Evolutionary conservation across 2,888 invertebrate species (phyloP), one percentile per base, ranked within the genome.

Genomic region (Desoria tigrina): DNA sequence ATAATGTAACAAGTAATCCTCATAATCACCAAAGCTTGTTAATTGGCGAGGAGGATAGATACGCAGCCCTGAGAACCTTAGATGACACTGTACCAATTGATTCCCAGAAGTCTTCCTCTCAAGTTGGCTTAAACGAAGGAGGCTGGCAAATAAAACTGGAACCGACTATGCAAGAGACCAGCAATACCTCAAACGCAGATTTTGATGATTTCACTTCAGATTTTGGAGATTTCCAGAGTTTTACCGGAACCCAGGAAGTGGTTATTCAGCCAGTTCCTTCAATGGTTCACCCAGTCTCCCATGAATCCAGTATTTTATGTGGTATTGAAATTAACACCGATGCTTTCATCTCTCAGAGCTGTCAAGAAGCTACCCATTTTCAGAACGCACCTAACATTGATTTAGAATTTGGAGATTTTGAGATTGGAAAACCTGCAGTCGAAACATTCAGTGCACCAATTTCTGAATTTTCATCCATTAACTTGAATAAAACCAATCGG

Each of bases 1-100:
- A n/a, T n/a, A n/a, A n/a, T n/a, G n/a, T n/a, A n/a, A n/a, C 23
- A 11, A 37, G 37, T 23, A 51, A n/a, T 51, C 16, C 24, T 23
- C 7, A 7, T 45, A n/a, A n/a, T n/a, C 53, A 53, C 24, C 63
- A 65, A 42, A 63, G 58, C 24, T 53, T 71, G 21, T 57, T 75
- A n/a, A 72, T 76, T 50, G 76, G 76, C 3, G 81, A 82, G 71
- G 77, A 77, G 62, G 83, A 83, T 68, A 81, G 80, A 67, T 82
- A 83, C 68, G 82, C 82, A 72, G 82, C 82, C 42, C 77, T 83
- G 56, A 79, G 83, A 75, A 78, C 78, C 71, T 75, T 83, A 6
- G 55, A 67, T 1, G 58, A 45, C 16, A 3, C 6, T 4, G n/a
- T 6, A 45, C 45, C 45, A 21, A 16, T 6, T 9, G n/a, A 45